A percentile compares a stretch with the other conserved stretches of the same genome.
These are phyloP conservation scores for Brachionus paranguensis DNA, from an alignment of 1,140 invertebrate species.

Conservation along the genomic window DNA sequence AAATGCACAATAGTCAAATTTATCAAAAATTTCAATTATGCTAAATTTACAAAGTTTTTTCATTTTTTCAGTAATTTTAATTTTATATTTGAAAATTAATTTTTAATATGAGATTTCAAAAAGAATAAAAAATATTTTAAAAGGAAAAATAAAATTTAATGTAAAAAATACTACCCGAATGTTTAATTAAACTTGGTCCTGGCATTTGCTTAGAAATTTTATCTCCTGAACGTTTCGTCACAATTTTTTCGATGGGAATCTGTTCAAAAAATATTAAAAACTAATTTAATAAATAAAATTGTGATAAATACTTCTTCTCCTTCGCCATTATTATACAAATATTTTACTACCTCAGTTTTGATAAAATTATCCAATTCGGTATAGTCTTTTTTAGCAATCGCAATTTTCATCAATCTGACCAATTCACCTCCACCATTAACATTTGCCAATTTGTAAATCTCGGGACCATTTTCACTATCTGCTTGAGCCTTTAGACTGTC, in stretches of 20 bases:
- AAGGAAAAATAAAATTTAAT: background rate
- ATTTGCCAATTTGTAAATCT: slow-evolving; percentile 38
- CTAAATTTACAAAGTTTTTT: too few relatives aligned
- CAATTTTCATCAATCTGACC: slow-evolving; percentile 17
- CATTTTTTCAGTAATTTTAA: too few relatives aligned
- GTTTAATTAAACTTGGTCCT: background rate
- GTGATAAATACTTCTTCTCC: background rate
- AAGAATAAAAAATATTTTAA: background rate
- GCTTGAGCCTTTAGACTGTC: slow-evolving; percentile 37
- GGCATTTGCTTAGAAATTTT: slow-evolving; percentile 18
- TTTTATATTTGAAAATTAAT: too few relatives aligned
- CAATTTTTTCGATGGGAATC: background rate
- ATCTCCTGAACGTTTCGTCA: background rate
- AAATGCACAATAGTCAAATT: too few relatives aligned
- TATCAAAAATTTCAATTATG: too few relatives aligned
- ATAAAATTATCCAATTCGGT: slow-evolving; percentile 37
- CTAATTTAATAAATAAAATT: background rate
- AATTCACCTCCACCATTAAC: slow-evolving; percentile 14
- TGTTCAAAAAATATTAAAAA: background rate
- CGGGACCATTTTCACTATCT: slow-evolving; percentile 33
- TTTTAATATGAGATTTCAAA: too few relatives aligned
- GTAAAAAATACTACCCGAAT: background rate
- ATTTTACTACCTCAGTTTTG: slow-evolving; percentile 25
- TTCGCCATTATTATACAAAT: slow-evolving; percentile 30
- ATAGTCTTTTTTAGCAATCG: slow-evolving; percentile 7